Percentiles rank a stretch among this genome's conserved stretches.
Conservation (phyloP, 2,797 vertebrate species). For the Cottoperca gobio region DNA sequence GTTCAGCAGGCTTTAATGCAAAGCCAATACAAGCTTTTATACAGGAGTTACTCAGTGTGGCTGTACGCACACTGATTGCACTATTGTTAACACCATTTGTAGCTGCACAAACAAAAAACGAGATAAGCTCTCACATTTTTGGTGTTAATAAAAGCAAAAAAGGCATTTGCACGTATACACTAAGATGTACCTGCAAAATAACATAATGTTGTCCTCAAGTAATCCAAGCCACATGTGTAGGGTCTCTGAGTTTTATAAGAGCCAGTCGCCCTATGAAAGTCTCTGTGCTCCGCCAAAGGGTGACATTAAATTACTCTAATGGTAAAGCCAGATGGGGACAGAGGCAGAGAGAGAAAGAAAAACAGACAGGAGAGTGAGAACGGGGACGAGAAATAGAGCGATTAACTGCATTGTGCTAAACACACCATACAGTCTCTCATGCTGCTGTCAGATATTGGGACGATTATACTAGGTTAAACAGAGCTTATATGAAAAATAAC, state of each 20-base stretch:
- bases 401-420: slow-evolving; percentile 27
- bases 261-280: slow-evolving; percentile 57
- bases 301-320: slow-evolving; percentile 67
- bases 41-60: slow-evolving; percentile 40
- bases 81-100: slow-evolving; percentile 18
- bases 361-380: slow-evolving; percentile 18
- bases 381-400: slow-evolving; percentile 24
- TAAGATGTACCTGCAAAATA: slow-evolving; percentile 35
- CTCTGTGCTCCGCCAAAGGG: slow-evolving; percentile 61
- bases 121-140: slow-evolving; percentile 6
- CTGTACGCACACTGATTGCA: not conserved
- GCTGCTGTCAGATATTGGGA: not conserved
- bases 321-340: slow-evolving; percentile 65
- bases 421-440: not conserved
- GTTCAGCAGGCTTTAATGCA: slow-evolving; percentile 73
- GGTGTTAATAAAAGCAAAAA: slow-evolving; percentile 12
- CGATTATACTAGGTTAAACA: not conserved
- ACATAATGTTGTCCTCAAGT: slow-evolving; percentile 45
- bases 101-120: slow-evolving; percentile 6
- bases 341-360: slow-evolving; percentile 34
- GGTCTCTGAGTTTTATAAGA: slow-evolving; percentile 64
- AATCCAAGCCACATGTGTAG: slow-evolving; percentile 66
- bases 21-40: slow-evolving; percentile 59
- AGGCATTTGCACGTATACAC: not conserved
- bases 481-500: not conserved